Evolutionary conservation across 1,140 invertebrate genomes (phyloP).

Genomic region (Drosophila quadrilineata): DNA sequence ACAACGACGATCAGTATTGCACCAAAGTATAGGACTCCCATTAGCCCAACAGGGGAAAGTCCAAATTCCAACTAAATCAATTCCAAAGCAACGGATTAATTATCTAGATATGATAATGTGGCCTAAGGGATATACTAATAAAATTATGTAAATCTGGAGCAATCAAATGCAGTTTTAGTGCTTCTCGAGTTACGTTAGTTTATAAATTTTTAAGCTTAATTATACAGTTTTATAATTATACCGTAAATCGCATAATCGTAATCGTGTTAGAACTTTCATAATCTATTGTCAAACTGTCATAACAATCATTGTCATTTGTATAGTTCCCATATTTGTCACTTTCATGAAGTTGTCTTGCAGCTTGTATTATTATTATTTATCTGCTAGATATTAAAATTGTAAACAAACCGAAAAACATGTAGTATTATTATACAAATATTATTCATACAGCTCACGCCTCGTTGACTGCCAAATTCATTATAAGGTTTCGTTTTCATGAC

Average conservation of each 20-base stretch:
- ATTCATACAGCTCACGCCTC: not conserved
- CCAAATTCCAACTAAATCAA: constrained; percentile 25
- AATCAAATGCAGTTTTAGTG: not conserved
- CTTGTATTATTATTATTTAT: constrained; percentile 13
- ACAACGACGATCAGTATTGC: constrained; percentile 61
- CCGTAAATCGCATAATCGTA: too few species aligned
- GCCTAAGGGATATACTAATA: constrained; percentile 1
- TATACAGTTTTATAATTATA: too few species aligned
- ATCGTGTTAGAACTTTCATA: not conserved
- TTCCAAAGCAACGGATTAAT: constrained; percentile 48
- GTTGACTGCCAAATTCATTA: not conserved
- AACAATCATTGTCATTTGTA: constrained; percentile 34
- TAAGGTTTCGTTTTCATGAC: too few species aligned
- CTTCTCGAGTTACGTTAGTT: not conserved
- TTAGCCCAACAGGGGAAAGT: not conserved
- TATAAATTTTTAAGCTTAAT: too few species aligned
- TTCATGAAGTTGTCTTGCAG: not conserved
- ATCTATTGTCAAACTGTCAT: constrained; percentile 4
- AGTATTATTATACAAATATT: not conserved
- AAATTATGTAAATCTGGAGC: constrained; percentile 15
- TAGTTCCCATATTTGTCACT: constrained; percentile 12
- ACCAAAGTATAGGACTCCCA: constrained; percentile 45
- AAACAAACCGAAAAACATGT: not conserved
- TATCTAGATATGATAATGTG: not conserved
- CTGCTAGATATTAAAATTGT: constrained; percentile 16